Conservation (phyloP, 2,797 vertebrate species). For the Chaetodon trifasciatus region DNA sequence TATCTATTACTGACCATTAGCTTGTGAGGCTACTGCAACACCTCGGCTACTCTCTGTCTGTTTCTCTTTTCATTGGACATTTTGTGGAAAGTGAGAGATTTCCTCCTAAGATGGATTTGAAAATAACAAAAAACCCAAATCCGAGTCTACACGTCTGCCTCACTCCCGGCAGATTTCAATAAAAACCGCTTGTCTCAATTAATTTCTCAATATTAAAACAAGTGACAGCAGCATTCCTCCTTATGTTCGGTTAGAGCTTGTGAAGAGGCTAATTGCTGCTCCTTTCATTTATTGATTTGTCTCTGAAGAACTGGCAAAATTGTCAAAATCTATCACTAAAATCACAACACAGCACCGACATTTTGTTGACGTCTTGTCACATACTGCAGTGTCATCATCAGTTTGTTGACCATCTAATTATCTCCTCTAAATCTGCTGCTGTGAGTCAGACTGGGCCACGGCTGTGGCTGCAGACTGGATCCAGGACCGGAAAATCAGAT, state of each 20-base stretch:
- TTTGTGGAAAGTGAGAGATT: background rate
- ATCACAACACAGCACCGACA: background rate
- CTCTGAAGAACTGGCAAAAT: background rate
- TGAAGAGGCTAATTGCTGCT: background rate
- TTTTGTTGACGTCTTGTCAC: background rate
- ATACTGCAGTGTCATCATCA: background rate
- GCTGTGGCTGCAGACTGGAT: background rate
- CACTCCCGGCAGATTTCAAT: background rate
- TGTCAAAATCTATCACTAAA: background rate
- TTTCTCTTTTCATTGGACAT: background rate
- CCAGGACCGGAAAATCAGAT: slow-evolving; percentile 10
- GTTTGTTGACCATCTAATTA: background rate
- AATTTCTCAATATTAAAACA: background rate
- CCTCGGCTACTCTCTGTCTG: background rate
- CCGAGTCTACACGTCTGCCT: too few species aligned
- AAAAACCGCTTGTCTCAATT: background rate
- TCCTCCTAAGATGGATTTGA: background rate
- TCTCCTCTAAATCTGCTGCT: background rate
- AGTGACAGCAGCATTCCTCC: background rate
- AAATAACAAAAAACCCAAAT: too few species aligned
- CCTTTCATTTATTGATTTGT: background rate
- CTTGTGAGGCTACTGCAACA: background rate
- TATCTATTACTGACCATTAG: too few species aligned
- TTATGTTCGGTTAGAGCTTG: background rate
- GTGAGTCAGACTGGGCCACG: background rate